Conservation (phyloP, 2,797 vertebrate species). For the Catharus ustulatus region DNA sequence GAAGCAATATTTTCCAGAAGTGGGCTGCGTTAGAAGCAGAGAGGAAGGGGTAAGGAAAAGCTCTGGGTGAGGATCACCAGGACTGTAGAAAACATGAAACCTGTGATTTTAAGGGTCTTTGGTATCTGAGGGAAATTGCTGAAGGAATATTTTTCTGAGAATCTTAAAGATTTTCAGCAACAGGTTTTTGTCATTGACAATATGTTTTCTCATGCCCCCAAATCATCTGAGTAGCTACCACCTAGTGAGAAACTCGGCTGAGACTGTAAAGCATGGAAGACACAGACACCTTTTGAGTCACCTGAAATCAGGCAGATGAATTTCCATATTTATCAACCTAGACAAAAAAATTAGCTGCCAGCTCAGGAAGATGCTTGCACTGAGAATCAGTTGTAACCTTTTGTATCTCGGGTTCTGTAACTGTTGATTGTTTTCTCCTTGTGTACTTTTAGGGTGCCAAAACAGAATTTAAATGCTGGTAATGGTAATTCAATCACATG, state of each 20-base stretch:
- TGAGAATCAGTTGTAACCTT: background rate
- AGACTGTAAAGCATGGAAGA: background rate
- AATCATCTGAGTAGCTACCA: background rate
- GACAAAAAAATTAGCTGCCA: background rate
- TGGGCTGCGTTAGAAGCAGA: background rate
- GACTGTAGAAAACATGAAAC: background rate
- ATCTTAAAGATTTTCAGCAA: background rate
- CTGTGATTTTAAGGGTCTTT: background rate
- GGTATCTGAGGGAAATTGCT: background rate
- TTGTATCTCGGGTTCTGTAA: background rate
- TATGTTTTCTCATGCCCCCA: background rate
- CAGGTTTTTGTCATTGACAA: background rate
- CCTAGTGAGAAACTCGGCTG: background rate
- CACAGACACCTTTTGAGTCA: background rate
- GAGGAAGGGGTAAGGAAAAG: background rate
- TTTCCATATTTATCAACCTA: background rate
- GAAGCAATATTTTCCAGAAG: background rate
- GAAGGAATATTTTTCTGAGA: background rate
- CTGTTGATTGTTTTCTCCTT: background rate
- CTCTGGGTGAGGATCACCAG: background rate
- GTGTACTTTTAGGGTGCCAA: background rate
- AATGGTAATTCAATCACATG: background rate
- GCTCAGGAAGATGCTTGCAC: background rate
- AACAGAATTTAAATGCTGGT: background rate
- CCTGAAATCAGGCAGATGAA: background rate